phyloP scores from a whole-genome alignment of 2,888 invertebrate species.

The Caenorhabditis sp. region DNA sequence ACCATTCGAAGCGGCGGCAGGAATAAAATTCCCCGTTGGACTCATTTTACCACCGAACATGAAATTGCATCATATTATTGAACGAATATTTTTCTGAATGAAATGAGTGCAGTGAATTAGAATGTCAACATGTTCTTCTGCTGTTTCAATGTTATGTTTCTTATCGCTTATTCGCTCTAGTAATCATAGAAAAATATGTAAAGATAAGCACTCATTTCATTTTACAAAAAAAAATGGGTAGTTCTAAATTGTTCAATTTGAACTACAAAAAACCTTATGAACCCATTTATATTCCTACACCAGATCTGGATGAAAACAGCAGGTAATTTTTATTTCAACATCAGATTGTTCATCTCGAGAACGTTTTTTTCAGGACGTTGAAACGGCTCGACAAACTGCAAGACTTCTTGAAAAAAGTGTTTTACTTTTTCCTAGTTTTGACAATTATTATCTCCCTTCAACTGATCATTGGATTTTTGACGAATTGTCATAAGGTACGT shows the following conservation, averaged over 20 bases:
- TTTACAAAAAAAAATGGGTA: neutral
- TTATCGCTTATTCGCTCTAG: too few species aligned
- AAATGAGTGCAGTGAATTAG: too few species aligned
- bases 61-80: constrained; percentile 79
- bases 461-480: neutral
- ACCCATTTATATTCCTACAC: neutral
- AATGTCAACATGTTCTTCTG: too few species aligned
- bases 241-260: neutral
- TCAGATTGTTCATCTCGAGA: too few species aligned
- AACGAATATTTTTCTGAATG: too few species aligned
- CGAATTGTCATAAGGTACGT: too few species aligned
- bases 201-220: neutral
- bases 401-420: too few species aligned
- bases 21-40: constrained; percentile 81
- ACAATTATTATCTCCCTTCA: neutral
- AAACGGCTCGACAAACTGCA: too few species aligned
- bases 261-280: neutral
- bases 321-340: neutral
- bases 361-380: too few species aligned
- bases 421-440: too few species aligned
- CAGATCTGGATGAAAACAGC: neutral
- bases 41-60: constrained; percentile 73
- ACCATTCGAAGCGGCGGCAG: constrained; percentile 80
- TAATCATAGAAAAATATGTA: neutral
- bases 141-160: too few species aligned